Base-by-base conservation (phyloP, 2,888 invertebrate genomes). In the Malthinus seriepunctatus region DNA sequence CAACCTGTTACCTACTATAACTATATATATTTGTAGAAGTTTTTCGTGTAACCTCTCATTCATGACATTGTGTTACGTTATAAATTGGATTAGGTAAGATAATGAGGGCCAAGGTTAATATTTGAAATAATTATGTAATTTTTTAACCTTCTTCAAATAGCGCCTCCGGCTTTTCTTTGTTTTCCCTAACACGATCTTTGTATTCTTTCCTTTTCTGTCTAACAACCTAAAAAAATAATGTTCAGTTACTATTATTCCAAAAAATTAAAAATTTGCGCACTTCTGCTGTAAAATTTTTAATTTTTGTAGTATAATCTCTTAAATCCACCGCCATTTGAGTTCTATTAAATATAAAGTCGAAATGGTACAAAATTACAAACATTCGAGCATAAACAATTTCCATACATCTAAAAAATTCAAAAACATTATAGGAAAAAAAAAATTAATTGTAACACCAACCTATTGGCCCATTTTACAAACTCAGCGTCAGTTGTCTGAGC, bases 401-500 rank as follows among this genome's bases (percentile, higher is more conserved):
- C 42, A 48, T 48, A 6, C 37, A 39, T 23, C 53, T 53, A 39
- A 33, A 38, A 54, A n/a, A n/a, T n/a, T n/a, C n/a, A n/a, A n/a
- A n/a, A n/a, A n/a, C n/a, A n/a, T n/a, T n/a, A n/a, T n/a, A n/a
- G n/a, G n/a, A n/a, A n/a, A 35, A n/a, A n/a, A n/a, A n/a, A n/a
- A n/a, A n/a, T 8, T n/a, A n/a, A 35, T 10, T 35, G 4, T 10
- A 5, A 10, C 8, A 62, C 50, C 60, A 61, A 71, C 72, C 57
- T 71, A 49, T 72, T 71, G 11, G 63, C 59, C 67, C 67, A 69
- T 51, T 63, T 62, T 8, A 64, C 56, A 52, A 87, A 88, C n/a
- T 83, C 82, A 0, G 83, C 82, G 53, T 86, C 82, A 0, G 80
- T 78, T 39, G 81, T 79, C 69, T 85, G 84, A 0, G 84, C 83